Base-by-base conservation (phyloP, 2,113 vertebrate species). In the Ceyx margarethae region DNA sequence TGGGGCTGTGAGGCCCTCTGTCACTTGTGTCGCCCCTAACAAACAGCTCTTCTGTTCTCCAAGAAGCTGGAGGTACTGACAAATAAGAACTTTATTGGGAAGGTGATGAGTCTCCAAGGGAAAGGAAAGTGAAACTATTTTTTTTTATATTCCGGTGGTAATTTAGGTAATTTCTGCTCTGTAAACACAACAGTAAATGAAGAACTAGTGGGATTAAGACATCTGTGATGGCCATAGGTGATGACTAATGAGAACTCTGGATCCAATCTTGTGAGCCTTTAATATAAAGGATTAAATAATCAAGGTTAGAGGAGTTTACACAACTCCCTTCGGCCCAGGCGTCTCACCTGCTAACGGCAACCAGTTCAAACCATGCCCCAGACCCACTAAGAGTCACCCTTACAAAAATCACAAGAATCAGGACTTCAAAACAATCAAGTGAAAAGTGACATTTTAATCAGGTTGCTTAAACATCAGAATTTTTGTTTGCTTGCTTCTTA, bases 31-130 rank as follows among this genome's bases (percentile, higher is more conserved):
- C 15, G 21, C 81, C 67, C 8, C 1, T 87, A 74, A 92, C 83
- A 95, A 89, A 84, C 87, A 71, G 81, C 84, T 74, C 78, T 93
- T 85, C 54, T 93, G 85, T 91, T 92, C 91, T 79, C 56, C n/a
- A 12, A 91, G 58, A 68, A 76, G 58, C 91, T 51, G 56, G 48
- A 37, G 35, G 28, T 60, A n/a, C 92, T 82, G 72, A 37, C 74
- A 71, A 85, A 77, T 81, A 83, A 40, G 23, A 91, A 48, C 87
- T 87, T 65, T n/a, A 80, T 67, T 84, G 65, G 81, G 56, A 85
- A 61, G 79, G 79, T 64, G 91, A 87, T 75, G 43, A 25, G 76
- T 89, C 79, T 89, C 92, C 45, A 56, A 93, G 91, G 92, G 35
- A 90, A 91, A 77, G 79, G 79, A 85, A 92, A 92, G 62, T 40